These are phyloP conservation scores for Asarcornis scutulata DNA, from an alignment of 2,113 vertebrate genomes.

Conservation along the genomic window DNA sequence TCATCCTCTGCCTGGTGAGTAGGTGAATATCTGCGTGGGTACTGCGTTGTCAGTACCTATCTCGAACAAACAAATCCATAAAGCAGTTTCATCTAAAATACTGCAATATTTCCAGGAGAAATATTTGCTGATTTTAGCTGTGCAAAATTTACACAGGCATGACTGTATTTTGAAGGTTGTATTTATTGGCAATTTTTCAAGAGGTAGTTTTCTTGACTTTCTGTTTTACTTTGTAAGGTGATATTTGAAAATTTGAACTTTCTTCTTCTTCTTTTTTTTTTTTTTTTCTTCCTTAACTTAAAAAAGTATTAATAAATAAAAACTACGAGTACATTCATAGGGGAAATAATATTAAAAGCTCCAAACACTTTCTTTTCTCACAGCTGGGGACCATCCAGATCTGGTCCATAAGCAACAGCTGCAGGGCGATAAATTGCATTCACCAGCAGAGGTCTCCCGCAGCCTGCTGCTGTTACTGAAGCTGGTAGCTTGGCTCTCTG, in stretches of 20 bases:
- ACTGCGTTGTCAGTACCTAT: not conserved
- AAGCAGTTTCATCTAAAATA: not conserved
- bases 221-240: not conserved
- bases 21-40: not conserved
- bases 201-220: not conserved
- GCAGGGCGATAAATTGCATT: not conserved
- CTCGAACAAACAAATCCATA: not conserved
- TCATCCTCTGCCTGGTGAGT: not conserved
- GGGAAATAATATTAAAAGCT: not conserved
- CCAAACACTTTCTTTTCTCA: not conserved
- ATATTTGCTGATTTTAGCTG: not conserved
- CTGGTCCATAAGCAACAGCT: not conserved
- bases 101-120: not conserved
- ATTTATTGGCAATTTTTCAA: not conserved
- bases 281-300: not conserved
- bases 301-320: not conserved
- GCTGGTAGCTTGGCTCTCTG: not conserved
- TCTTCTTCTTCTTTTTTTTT: not conserved
- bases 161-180: not conserved
- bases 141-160: not conserved
- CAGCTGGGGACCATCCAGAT: not conserved
- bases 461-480: not conserved
- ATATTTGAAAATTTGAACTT: not conserved
- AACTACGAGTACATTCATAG: not conserved
- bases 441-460: conserved; percentile 57